Evolutionary conservation across 2,797 vertebrate species (phyloP).

Genomic region (Pelodytes ibericus): DNA sequence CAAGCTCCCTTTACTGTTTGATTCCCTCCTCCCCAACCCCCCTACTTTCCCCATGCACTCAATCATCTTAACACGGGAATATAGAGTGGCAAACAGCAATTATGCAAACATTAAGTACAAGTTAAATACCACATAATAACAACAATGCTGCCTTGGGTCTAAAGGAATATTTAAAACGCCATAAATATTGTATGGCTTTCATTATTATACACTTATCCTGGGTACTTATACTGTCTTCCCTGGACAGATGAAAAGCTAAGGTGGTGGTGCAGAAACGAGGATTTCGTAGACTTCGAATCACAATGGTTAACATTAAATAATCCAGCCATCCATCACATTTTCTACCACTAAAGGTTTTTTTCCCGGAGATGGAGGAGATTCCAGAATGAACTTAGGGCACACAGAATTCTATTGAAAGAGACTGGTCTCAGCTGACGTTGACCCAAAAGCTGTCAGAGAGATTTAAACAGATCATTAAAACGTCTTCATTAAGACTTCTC

Average conservation of each 20-base stretch:
- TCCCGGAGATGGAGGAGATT: no score
- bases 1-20: slow-evolving; percentile 8
- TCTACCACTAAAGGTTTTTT: no score
- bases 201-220: neutral
- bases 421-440: no score
- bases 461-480: no score
- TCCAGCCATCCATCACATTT: neutral
- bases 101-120: slow-evolving; percentile 28
- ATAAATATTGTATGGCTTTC: slow-evolving; percentile 7
- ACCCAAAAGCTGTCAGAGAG: no score
- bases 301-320: neutral
- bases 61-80: slow-evolving; percentile 26
- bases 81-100: slow-evolving; percentile 37
- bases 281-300: neutral
- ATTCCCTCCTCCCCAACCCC: neutral
- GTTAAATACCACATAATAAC: slow-evolving; percentile 41
- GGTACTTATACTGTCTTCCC: neutral
- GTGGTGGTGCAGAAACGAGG: neutral
- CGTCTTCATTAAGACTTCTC: no score
- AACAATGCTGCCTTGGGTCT: neutral
- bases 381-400: no score
- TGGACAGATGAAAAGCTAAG: neutral
- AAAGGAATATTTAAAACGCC: slow-evolving; percentile 3
- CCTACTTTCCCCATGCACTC: no score
- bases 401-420: no score